A percentile compares a stretch with the other conserved stretches of the same genome.
Evolutionary conservation across 2,888 invertebrate species (phyloP).

Genomic region (Drosophila austrosaltans): DNA sequence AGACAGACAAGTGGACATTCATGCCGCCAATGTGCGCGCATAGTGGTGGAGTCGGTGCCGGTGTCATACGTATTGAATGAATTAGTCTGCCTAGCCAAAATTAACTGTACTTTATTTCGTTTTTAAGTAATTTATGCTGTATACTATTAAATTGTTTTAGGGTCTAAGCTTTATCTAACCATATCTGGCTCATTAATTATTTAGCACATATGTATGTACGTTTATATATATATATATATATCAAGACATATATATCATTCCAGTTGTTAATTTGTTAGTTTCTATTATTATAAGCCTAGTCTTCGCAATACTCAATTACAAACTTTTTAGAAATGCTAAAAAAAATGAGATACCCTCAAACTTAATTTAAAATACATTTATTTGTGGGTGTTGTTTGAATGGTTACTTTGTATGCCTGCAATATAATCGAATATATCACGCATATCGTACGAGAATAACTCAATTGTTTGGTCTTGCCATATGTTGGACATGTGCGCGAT

Average conservation of each 20-base stretch:
- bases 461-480: slow-evolving; percentile 53
- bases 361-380: slow-evolving; percentile 32
- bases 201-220: background rate
- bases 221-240: slow-evolving; percentile 18
- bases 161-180: slow-evolving; percentile 62
- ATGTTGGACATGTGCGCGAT: slow-evolving; percentile 55
- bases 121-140: slow-evolving; percentile 48
- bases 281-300: slow-evolving; percentile 47
- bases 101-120: slow-evolving; percentile 4
- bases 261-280: slow-evolving; percentile 64
- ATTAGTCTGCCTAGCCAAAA: slow-evolving; percentile 48
- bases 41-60: slow-evolving; percentile 95
- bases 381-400: background rate
- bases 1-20: slow-evolving; percentile 89
- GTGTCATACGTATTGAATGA: slow-evolving; percentile 87
- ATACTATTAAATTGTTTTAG: slow-evolving; percentile 34
- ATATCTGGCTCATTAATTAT: slow-evolving; percentile 17
- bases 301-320: slow-evolving; percentile 61
- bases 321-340: slow-evolving; percentile 30
- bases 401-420: slow-evolving; percentile 11
- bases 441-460: slow-evolving; percentile 37
- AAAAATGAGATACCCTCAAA: background rate
- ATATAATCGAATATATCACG: slow-evolving; percentile 27
- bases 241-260: slow-evolving; percentile 55
- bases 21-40: slow-evolving; percentile 92